Base-by-base conservation (phyloP, 2,113 vertebrate species). In the Camelus dromedarius region DNA sequence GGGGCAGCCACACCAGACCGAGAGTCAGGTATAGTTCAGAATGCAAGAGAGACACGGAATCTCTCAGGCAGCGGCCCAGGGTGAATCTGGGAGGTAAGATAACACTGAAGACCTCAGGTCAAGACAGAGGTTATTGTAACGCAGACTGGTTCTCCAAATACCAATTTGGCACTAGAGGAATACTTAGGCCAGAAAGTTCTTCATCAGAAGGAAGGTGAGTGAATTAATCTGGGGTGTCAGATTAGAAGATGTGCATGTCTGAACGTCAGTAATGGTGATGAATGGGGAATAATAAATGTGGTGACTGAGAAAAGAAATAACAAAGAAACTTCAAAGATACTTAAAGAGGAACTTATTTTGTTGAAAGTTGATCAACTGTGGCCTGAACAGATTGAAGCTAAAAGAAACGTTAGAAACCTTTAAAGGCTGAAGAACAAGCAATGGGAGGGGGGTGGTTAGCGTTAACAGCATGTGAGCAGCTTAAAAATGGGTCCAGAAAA, bases 1-100 rank as follows among this genome's bases (percentile, higher is more conserved):
- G 32, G 2, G 10, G 28, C 1, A 1, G 1, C 5, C 0, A 18
- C 5, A 2, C 19, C 58, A 20, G 42, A 26, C 3, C 13, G 46
- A 16, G 19, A 6, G 24, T 32, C 60, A 72, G 14, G 14, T 7
- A 10, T 14, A 6, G 50, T 8, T 50, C n/a, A 11, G 42, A 60
- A 60, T 26, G 15, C 24, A 32, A 18, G 35, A 32, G 22, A 56
- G 69, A 77, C 14, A 3, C 28, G 3, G 62, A 70, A 0, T 24
- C 35, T 46, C 35, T 22, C 6, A 5, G 64, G 22, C 9, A 8
- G 46, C 22, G 84, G 42, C 62, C 24, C 46, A 38, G 16, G 8
- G 7, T 69, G 35, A n/a, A 1, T n/a, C 38, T 54, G 42, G 2
- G 22, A 50, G 30, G 35, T 32, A 48, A 35, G 6, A 38, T 22